Evolutionary conservation across 2,888 invertebrate genomes (phyloP).

Genomic region (Horisme vitalbata): DNA sequence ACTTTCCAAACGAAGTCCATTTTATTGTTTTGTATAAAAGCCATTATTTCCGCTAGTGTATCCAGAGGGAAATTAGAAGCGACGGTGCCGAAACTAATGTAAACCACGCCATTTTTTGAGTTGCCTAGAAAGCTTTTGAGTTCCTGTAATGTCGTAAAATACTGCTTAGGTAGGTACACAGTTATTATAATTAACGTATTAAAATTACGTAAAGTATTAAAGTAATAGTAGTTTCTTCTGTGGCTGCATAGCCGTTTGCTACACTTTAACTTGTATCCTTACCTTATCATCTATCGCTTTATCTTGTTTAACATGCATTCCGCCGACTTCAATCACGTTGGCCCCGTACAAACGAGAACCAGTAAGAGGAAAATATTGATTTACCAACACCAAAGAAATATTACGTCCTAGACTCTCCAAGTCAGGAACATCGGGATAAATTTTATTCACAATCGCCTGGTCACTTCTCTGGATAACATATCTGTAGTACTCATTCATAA

Average conservation of each 20-base stretch:
- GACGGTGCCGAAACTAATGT: conserved; percentile 89
- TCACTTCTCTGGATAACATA: conserved; percentile 42
- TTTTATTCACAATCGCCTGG: conserved; percentile 38
- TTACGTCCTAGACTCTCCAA: conserved; percentile 49
- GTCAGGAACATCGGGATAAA: conserved; percentile 42
- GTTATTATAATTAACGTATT: no score
- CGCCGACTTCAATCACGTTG: conserved; percentile 79
- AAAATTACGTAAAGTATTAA: no score
- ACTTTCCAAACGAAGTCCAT: conserved; percentile 88
- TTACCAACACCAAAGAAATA: conserved; percentile 55
- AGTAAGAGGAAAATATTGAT: conserved; percentile 78
- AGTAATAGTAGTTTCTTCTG: no score
- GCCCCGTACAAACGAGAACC: conserved; percentile 72
- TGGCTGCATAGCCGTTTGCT: no score
- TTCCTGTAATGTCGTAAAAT: conserved; percentile 33
- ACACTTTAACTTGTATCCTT: neutral
- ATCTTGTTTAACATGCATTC: conserved; percentile 61
- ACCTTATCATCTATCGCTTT: conserved; percentile 29
- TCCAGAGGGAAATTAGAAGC: conserved; percentile 83
- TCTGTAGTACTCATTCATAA: conserved; percentile 41
- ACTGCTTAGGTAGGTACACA: no score
- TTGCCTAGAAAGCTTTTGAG: conserved; percentile 77
- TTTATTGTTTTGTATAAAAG: conserved; percentile 50
- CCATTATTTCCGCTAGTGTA: conserved; percentile 80
- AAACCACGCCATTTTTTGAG: conserved; percentile 84